Percentiles rank a stretch among this genome's conserved stretches.
phyloP scores from a whole-genome alignment of 2,888 invertebrate species.

The Lucinisca nassula region DNA sequence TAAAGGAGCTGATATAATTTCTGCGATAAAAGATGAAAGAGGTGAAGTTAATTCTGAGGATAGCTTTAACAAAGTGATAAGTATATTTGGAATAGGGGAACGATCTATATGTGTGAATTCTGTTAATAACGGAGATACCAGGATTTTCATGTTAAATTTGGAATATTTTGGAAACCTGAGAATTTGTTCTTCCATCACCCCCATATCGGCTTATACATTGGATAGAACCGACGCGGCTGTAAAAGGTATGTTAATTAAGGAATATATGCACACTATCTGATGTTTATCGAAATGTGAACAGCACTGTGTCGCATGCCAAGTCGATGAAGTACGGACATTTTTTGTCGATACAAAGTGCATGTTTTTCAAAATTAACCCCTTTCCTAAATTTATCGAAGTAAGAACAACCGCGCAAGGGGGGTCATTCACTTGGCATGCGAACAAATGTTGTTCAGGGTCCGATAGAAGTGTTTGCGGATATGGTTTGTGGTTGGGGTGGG shows the following conservation, averaged over 20 bases:
- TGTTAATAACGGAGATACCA: constrained; percentile 39
- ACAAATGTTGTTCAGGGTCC: too few relatives aligned
- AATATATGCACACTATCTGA: too few relatives aligned
- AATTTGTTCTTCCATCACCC: constrained; percentile 17
- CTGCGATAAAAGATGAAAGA: neutral
- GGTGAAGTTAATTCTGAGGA: neutral
- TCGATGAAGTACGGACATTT: too few relatives aligned
- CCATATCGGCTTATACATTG: constrained; percentile 25
- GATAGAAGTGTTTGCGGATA: too few relatives aligned
- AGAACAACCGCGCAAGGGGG: too few relatives aligned
- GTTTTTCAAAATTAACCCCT: too few relatives aligned
- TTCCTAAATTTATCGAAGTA: too few relatives aligned
- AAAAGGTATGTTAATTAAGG: constrained; percentile 19
- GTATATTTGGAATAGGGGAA: constrained; percentile 28
- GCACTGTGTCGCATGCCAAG: too few relatives aligned
- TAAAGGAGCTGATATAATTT: constrained; percentile 44
- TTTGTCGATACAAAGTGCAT: too few relatives aligned
- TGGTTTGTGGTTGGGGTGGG: too few relatives aligned
- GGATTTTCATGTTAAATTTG: constrained; percentile 46
- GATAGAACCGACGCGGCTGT: constrained; percentile 24
- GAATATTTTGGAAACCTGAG: constrained; percentile 20
- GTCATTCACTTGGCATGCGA: too few relatives aligned
- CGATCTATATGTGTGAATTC: constrained; percentile 32
- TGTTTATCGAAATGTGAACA: too few relatives aligned
- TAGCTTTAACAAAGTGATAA: constrained; percentile 50